These are phyloP conservation scores for Mola mola DNA, from an alignment of 2,113 vertebrate genomes.

Conservation along the genomic window DNA sequence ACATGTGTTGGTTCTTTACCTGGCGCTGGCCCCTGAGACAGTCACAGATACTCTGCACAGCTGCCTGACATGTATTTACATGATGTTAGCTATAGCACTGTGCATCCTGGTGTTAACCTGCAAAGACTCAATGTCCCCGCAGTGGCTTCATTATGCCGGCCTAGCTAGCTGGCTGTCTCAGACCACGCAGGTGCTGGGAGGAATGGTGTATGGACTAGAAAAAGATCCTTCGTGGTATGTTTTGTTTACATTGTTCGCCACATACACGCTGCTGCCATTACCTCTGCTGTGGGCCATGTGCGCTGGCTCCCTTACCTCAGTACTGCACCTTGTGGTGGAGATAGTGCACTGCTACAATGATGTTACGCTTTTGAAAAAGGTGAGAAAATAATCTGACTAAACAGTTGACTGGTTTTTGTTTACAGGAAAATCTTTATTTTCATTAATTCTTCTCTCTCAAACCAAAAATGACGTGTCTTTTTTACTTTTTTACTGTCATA, in stretches of 20 bases:
- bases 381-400: conserved; percentile 34
- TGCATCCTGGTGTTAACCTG: conserved; percentile 75
- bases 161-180: conserved; percentile 81
- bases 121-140: conserved; percentile 74
- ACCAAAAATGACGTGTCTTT: too few relatives aligned
- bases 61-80: conserved; percentile 73
- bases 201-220: conserved; percentile 78
- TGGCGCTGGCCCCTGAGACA: conserved; percentile 62
- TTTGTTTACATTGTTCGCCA: conserved; percentile 81
- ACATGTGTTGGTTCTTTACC: conserved; percentile 76
- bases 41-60: conserved; percentile 54
- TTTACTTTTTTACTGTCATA: too few relatives aligned
- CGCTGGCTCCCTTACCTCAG: conserved; percentile 76
- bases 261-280: conserved; percentile 82
- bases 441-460: too few relatives aligned
- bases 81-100: conserved; percentile 64
- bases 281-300: conserved; percentile 83
- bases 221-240: conserved; percentile 82
- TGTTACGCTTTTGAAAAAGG: conserved; percentile 72
- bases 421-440: too few relatives aligned
- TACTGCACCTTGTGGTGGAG: conserved; percentile 74
- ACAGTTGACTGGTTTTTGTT: too few relatives aligned
- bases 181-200: conserved; percentile 77
- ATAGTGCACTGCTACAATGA: conserved; percentile 60
- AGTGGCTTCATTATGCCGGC: conserved; percentile 78